Evolutionary conservation across 2,113 vertebrate species (phyloP).

Genomic region (Brevimyrus niger): DNA sequence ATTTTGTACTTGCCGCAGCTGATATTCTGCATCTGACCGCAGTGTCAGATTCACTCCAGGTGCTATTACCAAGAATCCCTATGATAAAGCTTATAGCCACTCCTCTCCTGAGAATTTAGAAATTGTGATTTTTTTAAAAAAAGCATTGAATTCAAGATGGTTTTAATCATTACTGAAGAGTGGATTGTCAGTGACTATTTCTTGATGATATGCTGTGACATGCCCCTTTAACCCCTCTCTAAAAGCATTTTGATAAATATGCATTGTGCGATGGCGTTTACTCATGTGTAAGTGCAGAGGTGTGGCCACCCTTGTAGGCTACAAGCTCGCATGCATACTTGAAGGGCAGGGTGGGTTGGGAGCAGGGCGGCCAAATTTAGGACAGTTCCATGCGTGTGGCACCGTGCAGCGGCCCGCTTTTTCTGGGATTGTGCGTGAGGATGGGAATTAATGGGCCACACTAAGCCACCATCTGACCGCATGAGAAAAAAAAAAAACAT

Average conservation of each 20-base stretch:
- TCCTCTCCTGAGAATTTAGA: neutral
- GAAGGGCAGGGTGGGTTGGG: neutral
- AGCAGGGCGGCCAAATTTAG: neutral
- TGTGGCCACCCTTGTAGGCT: neutral
- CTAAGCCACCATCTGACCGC: constrained; percentile 60
- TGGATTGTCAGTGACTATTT: neutral
- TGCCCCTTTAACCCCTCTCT: neutral
- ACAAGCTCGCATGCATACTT: neutral
- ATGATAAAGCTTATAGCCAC: neutral
- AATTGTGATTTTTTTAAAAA: neutral
- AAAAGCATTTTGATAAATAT: neutral
- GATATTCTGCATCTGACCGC: neutral
- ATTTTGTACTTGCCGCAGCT: neutral
- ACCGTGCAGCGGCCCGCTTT: neutral
- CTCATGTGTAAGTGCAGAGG: neutral
- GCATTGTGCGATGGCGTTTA: too few species aligned
- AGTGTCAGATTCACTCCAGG: neutral
- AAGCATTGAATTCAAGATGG: neutral
- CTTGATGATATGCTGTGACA: neutral
- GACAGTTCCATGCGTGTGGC: neutral
- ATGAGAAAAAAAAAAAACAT: constrained; percentile 50
- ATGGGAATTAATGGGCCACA: constrained; percentile 54
- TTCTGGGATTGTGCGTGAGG: constrained; percentile 43
- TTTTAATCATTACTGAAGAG: neutral
- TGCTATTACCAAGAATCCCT: neutral